phyloP scores from a whole-genome alignment of 2,113 vertebrate species.

The Bostrychus sinensis region DNA sequence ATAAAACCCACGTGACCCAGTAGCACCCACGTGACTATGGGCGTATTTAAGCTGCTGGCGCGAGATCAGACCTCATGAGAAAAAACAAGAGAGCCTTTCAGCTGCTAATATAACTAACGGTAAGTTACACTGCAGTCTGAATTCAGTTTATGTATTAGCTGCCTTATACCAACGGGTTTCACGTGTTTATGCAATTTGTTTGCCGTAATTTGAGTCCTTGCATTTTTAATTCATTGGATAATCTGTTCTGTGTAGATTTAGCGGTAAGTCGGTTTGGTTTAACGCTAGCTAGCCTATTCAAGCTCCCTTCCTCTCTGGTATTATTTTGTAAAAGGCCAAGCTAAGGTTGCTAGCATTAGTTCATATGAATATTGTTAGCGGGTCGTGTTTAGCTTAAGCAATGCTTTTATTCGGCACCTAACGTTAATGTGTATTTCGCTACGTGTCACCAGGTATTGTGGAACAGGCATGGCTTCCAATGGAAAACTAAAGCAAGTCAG shows the following conservation, averaged over 20 bases:
- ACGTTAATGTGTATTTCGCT: fast-evolving
- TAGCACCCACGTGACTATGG: slow-evolving; percentile 47
- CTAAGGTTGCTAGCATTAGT: no score
- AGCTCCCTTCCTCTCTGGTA: no score
- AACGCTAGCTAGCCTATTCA: no score
- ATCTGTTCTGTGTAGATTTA: no score
- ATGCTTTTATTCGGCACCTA: not conserved
- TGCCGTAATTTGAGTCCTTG: no score
- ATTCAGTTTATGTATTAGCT: no score
- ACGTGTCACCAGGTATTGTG: not conserved
- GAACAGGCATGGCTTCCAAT: slow-evolving; percentile 71
- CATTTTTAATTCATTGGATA: no score
- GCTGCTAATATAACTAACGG: not conserved
- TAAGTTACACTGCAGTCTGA: not conserved
- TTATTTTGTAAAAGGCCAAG: no score
- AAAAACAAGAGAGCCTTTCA: not conserved
- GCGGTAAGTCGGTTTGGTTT: no score
- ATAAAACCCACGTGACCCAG: not conserved
- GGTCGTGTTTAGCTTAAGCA: not conserved
- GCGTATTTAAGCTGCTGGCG: slow-evolving; percentile 78
- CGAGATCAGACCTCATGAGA: slow-evolving; percentile 26
- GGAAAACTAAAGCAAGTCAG: slow-evolving; percentile 73
- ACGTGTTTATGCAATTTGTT: no score
- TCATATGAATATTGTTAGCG: no score
- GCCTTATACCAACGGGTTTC: no score